phyloP scores from a whole-genome alignment of 1,140 invertebrate genomes.

The Yoshiicerus persimilis region DNA sequence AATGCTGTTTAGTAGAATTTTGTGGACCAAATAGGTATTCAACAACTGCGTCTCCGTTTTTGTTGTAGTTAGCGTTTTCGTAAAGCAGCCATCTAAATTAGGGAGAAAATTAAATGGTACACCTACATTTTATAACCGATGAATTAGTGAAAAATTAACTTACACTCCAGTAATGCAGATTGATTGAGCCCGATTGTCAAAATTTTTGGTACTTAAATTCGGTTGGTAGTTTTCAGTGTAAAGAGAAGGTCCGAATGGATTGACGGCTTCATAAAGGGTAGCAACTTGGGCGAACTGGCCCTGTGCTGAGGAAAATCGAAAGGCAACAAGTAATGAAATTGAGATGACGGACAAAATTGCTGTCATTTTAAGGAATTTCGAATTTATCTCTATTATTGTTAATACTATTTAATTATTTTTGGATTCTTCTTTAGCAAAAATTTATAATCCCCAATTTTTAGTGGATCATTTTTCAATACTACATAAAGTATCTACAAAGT shows the following conservation, averaged over 20 bases:
- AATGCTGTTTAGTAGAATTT: conserved; percentile 22
- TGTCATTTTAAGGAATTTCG: too few species aligned
- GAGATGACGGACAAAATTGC: too few species aligned
- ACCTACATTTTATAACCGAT: neutral
- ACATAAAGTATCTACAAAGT: too few species aligned
- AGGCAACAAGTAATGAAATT: too few species aligned
- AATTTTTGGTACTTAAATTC: neutral
- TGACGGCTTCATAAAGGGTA: neutral
- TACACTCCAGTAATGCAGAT: neutral
- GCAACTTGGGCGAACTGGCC: neutral
- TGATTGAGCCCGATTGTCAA: neutral
- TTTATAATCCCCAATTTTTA: too few species aligned
- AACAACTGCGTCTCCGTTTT: neutral
- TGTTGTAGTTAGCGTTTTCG: conserved; percentile 44
- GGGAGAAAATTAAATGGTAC: too few species aligned
- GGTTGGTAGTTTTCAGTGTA: neutral
- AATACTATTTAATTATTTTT: too few species aligned
- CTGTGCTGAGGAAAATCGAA: too few species aligned
- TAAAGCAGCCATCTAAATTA: conserved; percentile 49
- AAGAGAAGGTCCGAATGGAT: neutral
- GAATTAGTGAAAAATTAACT: neutral
- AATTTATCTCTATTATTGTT: too few species aligned
- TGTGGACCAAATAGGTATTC: conserved; percentile 40
- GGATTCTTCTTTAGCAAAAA: too few species aligned
- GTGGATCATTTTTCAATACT: too few species aligned